These are phyloP conservation scores for Pristionchus mayeri DNA, from an alignment of 2,888 invertebrate genomes.

Conservation along the genomic window DNA sequence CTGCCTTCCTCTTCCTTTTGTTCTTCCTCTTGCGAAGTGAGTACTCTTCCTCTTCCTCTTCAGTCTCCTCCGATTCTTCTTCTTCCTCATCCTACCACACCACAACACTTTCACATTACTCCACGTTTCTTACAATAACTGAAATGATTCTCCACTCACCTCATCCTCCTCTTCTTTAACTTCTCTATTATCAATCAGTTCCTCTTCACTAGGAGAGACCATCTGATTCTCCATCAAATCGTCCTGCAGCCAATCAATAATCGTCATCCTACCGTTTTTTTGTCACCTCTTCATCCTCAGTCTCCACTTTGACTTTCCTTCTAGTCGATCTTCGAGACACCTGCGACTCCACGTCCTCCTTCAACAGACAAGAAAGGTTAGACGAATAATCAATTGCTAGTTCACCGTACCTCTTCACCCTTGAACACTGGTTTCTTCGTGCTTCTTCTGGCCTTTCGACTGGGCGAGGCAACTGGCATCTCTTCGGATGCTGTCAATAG, in stretches of 20 bases:
- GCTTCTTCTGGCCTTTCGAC: not conserved
- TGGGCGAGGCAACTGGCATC: not conserved
- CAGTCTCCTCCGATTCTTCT: not conserved
- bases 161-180: not conserved
- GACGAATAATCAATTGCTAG: not conserved
- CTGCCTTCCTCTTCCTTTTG: not conserved
- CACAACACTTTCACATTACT: no score
- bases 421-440: constrained; percentile 12
- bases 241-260: not conserved
- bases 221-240: not conserved
- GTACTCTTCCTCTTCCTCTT: constrained; percentile 9
- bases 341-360: not conserved
- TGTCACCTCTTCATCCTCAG: constrained; percentile 16
- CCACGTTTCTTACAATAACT: no score
- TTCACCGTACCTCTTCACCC: not conserved
- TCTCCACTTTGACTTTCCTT: not conserved
- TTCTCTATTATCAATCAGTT: no score
- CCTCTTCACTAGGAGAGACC: not conserved
- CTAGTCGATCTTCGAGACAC: not conserved
- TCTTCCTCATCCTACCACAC: not conserved
- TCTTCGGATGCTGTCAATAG: constrained; percentile 1
- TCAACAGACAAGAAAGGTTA: no score
- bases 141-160: not conserved
- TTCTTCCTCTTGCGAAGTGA: not conserved
- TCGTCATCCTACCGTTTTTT: no score